A percentile compares a stretch with the other conserved stretches of the same genome.
Evolutionary conservation across 2,797 vertebrate genomes (phyloP).

Genomic region (Arctocebus calabarensis): DNA sequence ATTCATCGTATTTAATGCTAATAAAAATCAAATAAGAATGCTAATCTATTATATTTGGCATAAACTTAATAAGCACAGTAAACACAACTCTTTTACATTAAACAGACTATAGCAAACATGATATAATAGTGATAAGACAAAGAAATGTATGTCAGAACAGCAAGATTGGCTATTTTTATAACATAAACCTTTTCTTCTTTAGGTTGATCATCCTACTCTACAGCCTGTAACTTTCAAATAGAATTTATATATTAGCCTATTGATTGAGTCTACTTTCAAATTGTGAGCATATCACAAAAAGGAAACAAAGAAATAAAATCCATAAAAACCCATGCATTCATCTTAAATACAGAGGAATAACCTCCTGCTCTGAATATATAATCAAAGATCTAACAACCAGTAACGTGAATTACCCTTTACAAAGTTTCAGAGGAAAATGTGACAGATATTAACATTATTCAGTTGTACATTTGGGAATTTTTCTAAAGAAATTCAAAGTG

Average conservation of each 20-base stretch:
- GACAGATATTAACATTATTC: neutral
- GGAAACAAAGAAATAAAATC: neutral
- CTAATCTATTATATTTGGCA: neutral
- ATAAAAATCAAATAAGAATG: neutral
- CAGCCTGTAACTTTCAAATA: neutral
- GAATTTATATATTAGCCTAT: neutral
- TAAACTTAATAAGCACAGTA: neutral
- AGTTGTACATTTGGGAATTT: neutral
- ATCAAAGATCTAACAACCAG: neutral
- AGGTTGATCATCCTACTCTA: neutral
- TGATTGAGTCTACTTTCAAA: neutral
- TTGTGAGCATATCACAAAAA: neutral
- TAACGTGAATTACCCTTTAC: neutral
- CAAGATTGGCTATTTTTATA: neutral
- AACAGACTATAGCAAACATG: neutral
- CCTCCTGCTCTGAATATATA: neutral
- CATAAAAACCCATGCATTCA: neutral
- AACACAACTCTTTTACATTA: neutral
- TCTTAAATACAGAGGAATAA: neutral
- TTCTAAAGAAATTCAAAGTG: neutral
- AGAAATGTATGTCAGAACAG: neutral
- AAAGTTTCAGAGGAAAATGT: neutral
- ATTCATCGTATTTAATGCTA: neutral
- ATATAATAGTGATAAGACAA: neutral
- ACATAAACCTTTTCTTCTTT: neutral